These are phyloP conservation scores for Sanderia malayensis DNA, from an alignment of 30 jellyfish, hydroid and myxozoan genomes.

Conservation along the genomic window DNA sequence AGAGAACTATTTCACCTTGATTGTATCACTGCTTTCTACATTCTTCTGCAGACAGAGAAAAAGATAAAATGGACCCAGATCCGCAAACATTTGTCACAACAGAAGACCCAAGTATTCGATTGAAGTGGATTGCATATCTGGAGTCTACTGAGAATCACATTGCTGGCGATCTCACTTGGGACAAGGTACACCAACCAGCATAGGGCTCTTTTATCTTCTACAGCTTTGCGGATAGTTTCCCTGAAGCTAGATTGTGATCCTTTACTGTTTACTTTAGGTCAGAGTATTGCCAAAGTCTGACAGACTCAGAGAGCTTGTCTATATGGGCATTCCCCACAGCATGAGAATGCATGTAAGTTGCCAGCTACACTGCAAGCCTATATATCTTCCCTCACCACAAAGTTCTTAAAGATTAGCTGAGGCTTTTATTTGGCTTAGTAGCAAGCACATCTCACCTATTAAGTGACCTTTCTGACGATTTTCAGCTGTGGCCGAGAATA, in stretches of 20 bases:
- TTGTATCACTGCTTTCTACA: too few relatives aligned
- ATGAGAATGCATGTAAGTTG: constrained; percentile 93
- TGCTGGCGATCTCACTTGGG: constrained; percentile 98
- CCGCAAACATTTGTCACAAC: constrained; percentile 82
- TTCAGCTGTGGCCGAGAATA: constrained; percentile 90
- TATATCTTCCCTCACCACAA: too few relatives aligned
- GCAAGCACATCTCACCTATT: too few relatives aligned
- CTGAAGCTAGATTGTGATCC: too few relatives aligned
- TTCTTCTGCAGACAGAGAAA: constrained; percentile 14
- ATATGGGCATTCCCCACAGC: constrained; percentile 98
- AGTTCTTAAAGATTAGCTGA: too few relatives aligned
- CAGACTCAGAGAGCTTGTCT: constrained; percentile 83
- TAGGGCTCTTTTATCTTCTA: too few relatives aligned
- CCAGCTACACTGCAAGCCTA: too few relatives aligned
- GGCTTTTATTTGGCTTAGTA: too few relatives aligned
- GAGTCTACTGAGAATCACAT: constrained; percentile 83
- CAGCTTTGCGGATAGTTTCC: too few relatives aligned
- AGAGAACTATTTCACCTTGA: too few relatives aligned
- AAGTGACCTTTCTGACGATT: too few relatives aligned
- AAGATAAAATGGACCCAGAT: constrained; percentile 83
- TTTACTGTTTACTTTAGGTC: constrained; percentile 29
- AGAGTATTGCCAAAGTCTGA: constrained; percentile 72
- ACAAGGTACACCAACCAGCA: constrained; percentile 83
- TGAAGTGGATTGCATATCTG: constrained; percentile 90
- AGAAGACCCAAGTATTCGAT: constrained; percentile 88